Evolutionary conservation across 2,113 vertebrate species (phyloP).

Genomic region (Zapornia atra): DNA sequence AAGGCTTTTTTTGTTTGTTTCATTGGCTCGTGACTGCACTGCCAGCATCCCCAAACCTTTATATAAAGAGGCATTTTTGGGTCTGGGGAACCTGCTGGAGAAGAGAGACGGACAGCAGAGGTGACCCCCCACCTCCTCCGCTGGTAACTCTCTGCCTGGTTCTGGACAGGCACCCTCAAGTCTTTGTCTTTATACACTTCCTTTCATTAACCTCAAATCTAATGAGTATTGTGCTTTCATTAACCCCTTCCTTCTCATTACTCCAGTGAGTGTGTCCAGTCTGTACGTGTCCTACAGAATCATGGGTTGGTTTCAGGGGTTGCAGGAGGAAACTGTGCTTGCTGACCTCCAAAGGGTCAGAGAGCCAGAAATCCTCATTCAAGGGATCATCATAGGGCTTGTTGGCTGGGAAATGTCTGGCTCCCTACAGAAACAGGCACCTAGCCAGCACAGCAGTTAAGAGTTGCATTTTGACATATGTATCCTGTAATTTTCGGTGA

Average conservation of each 20-base stretch:
- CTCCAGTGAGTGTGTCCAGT: rapidly evolving
- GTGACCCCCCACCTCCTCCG: background rate
- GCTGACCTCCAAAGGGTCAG: background rate
- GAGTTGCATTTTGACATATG: background rate
- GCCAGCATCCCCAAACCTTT: background rate
- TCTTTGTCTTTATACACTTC: background rate
- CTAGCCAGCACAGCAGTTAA: background rate
- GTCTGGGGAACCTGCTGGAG: background rate
- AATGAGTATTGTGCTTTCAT: background rate
- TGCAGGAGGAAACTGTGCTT: background rate
- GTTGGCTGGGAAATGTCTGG: background rate
- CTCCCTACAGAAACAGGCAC: background rate
- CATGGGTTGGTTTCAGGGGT: background rate
- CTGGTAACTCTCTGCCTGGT: background rate
- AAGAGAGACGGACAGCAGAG: background rate
- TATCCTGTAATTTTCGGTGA: background rate
- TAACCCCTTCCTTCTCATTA: background rate
- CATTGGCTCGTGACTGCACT: background rate
- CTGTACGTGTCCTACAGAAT: rapidly evolving
- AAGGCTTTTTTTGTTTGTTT: background rate
- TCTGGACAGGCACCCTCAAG: background rate
- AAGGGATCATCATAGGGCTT: background rate
- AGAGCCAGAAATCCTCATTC: background rate
- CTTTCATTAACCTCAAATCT: background rate
- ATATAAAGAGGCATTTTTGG: background rate